Evolutionary conservation across 2,888 invertebrate species (phyloP).

Genomic region (Drosophila neotestacea): DNA sequence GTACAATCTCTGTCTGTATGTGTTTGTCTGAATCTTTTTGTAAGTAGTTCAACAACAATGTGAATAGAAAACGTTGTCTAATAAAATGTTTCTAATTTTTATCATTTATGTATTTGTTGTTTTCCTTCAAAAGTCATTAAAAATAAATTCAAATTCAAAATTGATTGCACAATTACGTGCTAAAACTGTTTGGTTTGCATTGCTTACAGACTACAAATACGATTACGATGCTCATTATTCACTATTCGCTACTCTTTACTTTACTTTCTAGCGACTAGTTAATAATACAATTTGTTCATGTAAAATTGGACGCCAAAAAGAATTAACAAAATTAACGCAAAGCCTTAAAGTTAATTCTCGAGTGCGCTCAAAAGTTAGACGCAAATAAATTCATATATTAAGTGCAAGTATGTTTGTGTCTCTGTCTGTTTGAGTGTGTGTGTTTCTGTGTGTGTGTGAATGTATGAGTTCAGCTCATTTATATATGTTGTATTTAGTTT

Average conservation of each 20-base stretch:
- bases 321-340: conserved; percentile 68
- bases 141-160: conserved; percentile 77
- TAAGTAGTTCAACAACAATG: conserved; percentile 70
- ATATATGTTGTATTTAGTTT: conserved; percentile 38
- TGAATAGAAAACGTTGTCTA: conserved; percentile 71
- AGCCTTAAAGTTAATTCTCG: conserved; percentile 57
- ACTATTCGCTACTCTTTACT: conserved; percentile 10
- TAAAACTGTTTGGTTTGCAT: conserved; percentile 52
- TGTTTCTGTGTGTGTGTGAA: conserved; percentile 21
- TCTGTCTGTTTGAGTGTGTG: conserved; percentile 17
- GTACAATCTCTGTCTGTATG: conserved; percentile 38
- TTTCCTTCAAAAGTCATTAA: conserved; percentile 66
- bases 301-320: conserved; percentile 78
- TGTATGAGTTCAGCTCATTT: conserved; percentile 53
- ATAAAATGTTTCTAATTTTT: conserved; percentile 59
- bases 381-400: conserved; percentile 58
- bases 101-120: neutral
- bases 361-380: conserved; percentile 61
- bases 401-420: conserved; percentile 38
- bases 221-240: conserved; percentile 17
- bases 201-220: conserved; percentile 63
- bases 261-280: conserved; percentile 26
- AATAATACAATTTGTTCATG: conserved; percentile 57
- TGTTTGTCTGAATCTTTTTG: conserved; percentile 25
- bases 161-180: conserved; percentile 45